Evolutionary conservation across 35 echinoderm and acorn worm species (phyloP).

Genomic region (Amphiura filiformis): DNA sequence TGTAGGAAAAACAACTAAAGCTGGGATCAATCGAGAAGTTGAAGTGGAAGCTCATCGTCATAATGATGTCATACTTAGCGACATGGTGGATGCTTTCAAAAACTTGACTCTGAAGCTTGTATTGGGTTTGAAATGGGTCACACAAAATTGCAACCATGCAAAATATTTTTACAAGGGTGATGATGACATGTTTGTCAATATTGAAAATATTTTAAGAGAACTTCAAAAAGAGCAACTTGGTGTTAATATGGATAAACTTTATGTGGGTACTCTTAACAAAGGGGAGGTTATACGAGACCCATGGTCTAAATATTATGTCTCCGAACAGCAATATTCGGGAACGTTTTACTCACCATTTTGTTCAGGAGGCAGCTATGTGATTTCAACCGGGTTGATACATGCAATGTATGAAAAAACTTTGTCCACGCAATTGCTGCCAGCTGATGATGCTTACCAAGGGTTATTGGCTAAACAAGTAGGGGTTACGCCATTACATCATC

Average conservation of each 20-base stretch:
- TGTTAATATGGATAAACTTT: slow-evolving; percentile 32
- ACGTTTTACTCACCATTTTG: slow-evolving; percentile 88
- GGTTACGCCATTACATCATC: background rate
- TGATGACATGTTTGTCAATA: slow-evolving; percentile 41
- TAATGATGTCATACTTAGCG: slow-evolving; percentile 16
- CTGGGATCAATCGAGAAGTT: background rate
- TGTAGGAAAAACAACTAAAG: slow-evolving; percentile 7
- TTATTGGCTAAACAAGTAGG: slow-evolving; percentile 51
- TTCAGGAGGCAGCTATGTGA: slow-evolving; percentile 88
- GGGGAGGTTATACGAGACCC: slow-evolving; percentile 41
- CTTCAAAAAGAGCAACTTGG: slow-evolving; percentile 8
- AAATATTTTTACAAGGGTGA: slow-evolving; percentile 34
- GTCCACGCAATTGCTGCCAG: slow-evolving; percentile 75
- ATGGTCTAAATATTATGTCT: slow-evolving; percentile 78
- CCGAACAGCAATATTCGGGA: slow-evolving; percentile 55
- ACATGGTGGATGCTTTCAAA: slow-evolving; percentile 12
- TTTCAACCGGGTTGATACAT: slow-evolving; percentile 36
- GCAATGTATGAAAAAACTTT: slow-evolving; percentile 53
- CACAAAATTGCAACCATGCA: background rate
- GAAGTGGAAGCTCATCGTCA: background rate
- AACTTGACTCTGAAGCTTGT: slow-evolving; percentile 34
- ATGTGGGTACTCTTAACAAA: slow-evolving; percentile 76
- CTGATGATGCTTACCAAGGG: slow-evolving; percentile 84
- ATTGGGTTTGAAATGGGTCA: slow-evolving; percentile 22
- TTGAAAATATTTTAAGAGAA: background rate